These are phyloP conservation scores for Panurus biarmicus DNA, from an alignment of 2,113 vertebrate genomes.

Conservation along the genomic window DNA sequence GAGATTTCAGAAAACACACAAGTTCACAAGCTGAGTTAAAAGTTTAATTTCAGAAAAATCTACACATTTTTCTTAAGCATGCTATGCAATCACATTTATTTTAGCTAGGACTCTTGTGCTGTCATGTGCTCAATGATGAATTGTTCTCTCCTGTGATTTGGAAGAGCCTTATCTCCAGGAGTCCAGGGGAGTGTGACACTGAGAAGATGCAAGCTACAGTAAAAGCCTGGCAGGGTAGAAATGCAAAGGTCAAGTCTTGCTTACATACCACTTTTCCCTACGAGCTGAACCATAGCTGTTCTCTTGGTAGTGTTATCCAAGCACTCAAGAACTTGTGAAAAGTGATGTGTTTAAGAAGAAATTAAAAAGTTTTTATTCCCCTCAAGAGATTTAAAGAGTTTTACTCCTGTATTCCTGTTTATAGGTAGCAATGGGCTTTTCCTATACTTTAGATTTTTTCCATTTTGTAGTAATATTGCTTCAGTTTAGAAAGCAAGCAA, in stretches of 20 bases:
- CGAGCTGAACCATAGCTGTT: accelerated
- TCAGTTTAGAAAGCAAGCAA: not conserved
- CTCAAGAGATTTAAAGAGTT: accelerated
- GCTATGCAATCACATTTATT: not conserved
- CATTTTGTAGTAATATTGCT: not conserved
- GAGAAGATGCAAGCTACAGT: not conserved
- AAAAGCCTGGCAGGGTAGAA: not conserved
- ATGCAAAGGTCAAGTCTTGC: not conserved
- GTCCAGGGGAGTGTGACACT: not conserved
- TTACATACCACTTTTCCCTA: not conserved
- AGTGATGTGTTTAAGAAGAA: not conserved
- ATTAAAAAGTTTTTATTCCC: not conserved
- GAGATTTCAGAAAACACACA: not conserved
- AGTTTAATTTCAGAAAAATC: not conserved
- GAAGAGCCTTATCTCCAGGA: not conserved
- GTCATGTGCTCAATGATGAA: not conserved
- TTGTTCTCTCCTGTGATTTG: not conserved
- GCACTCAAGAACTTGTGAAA: not conserved
- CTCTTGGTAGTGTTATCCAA: not conserved
- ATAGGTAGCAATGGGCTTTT: accelerated
- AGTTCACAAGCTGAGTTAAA: not conserved
- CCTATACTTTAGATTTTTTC: not conserved
- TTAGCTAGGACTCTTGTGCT: not conserved
- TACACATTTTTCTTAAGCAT: not conserved
- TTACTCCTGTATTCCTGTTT: accelerated